phyloP scores from a whole-genome alignment of 2,113 vertebrate species.

The Rhinichthys klamathensis region DNA sequence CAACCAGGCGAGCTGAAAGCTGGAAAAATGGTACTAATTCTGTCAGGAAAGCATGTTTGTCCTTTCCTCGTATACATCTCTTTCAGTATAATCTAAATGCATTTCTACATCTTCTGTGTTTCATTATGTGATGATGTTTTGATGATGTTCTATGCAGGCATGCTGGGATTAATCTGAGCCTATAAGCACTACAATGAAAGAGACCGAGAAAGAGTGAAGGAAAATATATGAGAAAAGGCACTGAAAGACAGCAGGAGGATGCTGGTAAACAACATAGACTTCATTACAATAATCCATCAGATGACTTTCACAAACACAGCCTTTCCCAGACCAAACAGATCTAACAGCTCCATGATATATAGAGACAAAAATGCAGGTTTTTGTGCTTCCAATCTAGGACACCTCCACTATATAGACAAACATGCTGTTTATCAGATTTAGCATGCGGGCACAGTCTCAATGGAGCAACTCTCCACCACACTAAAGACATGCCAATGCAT shows the following conservation, averaged over 20 bases:
- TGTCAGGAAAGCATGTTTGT: slow-evolving; percentile 30
- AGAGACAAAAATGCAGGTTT: slow-evolving; percentile 21
- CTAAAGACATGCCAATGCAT: slow-evolving; percentile 7
- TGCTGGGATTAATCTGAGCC: slow-evolving; percentile 38
- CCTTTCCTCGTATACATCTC: slow-evolving; percentile 10
- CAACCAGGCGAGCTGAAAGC: slow-evolving; percentile 22
- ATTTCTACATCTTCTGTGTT: slow-evolving; percentile 25
- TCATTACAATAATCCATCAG: slow-evolving; percentile 24
- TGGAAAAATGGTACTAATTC: neutral
- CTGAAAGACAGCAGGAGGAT: slow-evolving; percentile 36
- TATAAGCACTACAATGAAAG: slow-evolving; percentile 35
- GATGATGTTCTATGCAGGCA: slow-evolving; percentile 13
- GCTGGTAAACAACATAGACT: slow-evolving; percentile 32
- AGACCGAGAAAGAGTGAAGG: neutral
- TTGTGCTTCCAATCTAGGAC: slow-evolving; percentile 26
- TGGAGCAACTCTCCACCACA: slow-evolving; percentile 1
- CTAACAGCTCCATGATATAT: neutral
- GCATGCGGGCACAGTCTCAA: slow-evolving; percentile 13
- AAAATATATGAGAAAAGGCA: slow-evolving; percentile 19
- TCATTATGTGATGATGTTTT: slow-evolving; percentile 32
- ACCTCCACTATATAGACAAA: slow-evolving; percentile 32
- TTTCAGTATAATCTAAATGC: slow-evolving; percentile 16
- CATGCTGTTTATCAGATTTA: slow-evolving; percentile 37
- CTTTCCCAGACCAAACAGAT: slow-evolving; percentile 15
- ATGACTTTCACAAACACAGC: slow-evolving; percentile 28